A percentile compares a stretch with the other conserved stretches of the same genome.
Evolutionary conservation across 2,797 vertebrate species (phyloP).

Genomic region (Phrynocephalus guinanensis): DNA sequence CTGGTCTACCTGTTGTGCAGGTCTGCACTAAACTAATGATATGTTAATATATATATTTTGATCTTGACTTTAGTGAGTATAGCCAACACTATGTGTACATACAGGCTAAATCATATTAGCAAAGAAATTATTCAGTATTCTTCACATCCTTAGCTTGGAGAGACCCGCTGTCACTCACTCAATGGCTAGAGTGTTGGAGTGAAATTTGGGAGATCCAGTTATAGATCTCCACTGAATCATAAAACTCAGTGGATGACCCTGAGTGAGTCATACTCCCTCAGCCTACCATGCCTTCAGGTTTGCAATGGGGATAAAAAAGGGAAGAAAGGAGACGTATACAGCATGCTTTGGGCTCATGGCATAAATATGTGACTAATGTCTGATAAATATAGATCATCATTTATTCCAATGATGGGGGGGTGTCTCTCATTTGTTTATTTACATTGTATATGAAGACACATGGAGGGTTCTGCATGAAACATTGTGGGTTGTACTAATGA

Average conservation of each 20-base stretch:
- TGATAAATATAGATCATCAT: neutral
- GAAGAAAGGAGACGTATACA: neutral
- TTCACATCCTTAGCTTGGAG: neutral
- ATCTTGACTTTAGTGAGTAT: neutral
- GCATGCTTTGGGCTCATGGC: neutral
- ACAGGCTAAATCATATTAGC: neutral
- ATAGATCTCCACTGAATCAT: neutral
- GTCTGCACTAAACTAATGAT: too few relatives aligned
- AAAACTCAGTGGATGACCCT: neutral
- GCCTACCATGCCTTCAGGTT: neutral
- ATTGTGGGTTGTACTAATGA: neutral
- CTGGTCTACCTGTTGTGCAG: too few relatives aligned
- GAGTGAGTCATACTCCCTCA: neutral
- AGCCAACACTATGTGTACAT: neutral
- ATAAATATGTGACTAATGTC: neutral
- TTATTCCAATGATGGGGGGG: neutral
- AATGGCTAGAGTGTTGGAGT: neutral
- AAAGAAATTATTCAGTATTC: too few relatives aligned
- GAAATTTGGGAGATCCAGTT: neutral
- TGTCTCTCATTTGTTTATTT: neutral
- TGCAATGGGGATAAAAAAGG: neutral
- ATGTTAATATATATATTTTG: too few relatives aligned
- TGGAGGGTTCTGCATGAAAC: neutral
- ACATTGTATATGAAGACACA: too few relatives aligned
- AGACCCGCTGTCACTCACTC: neutral